Percentiles rank a stretch among this genome's conserved stretches.
Evolutionary conservation across 2,888 invertebrate genomes (phyloP).

Genomic region (Drosophila colorata): DNA sequence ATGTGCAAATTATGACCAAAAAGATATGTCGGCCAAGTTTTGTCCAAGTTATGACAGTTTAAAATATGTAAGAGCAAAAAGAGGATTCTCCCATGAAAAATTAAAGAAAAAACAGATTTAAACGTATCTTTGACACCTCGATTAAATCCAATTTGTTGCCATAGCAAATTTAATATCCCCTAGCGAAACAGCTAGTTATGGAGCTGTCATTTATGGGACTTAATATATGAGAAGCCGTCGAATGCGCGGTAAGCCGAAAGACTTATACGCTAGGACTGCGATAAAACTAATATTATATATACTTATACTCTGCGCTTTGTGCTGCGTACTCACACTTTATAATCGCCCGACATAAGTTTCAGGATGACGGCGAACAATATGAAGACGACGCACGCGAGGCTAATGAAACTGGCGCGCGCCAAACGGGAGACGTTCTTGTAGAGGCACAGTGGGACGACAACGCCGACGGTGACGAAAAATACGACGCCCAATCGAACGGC

Average conservation of each 20-base stretch:
- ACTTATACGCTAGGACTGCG: not conserved
- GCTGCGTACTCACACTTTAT: constrained; percentile 88
- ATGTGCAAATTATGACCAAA: too few species aligned
- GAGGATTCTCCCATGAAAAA: too few species aligned
- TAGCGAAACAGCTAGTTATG: not conserved
- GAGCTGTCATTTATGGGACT: constrained; percentile 1
- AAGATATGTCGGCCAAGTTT: too few species aligned
- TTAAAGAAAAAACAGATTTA: not conserved
- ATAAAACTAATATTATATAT: constrained; percentile 22
- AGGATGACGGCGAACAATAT: constrained; percentile 89
- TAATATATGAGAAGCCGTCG: not conserved
- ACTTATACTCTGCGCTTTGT: not conserved
- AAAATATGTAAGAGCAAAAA: too few species aligned
- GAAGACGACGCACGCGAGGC: constrained; percentile 90
- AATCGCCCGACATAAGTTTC: constrained; percentile 85
- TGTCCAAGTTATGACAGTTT: too few species aligned
- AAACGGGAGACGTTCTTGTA: constrained; percentile 89
- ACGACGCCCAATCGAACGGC: constrained; percentile 87
- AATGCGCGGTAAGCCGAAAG: too few species aligned
- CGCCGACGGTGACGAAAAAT: constrained; percentile 89
- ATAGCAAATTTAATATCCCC: constrained; percentile 2
- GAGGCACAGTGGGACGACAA: constrained; percentile 92
- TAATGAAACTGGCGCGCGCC: constrained; percentile 85
- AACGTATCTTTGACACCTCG: not conserved
- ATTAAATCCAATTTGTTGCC: constrained; percentile 5